Percentiles rank a stretch among this genome's conserved stretches.
These are phyloP conservation scores for Halocaridina rubra DNA, from an alignment of 2,888 invertebrate genomes.

Conservation along the genomic window DNA sequence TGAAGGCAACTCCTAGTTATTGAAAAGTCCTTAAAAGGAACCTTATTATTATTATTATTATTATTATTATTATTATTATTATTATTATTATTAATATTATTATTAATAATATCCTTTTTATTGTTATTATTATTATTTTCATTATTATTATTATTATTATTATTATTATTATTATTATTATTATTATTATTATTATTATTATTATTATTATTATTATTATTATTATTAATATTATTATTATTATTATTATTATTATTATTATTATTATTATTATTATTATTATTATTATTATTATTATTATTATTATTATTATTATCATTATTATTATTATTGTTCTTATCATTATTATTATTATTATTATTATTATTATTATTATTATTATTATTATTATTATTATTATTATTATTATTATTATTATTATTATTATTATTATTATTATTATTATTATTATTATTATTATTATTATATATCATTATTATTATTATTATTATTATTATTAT, in stretches of 20 bases:
- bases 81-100: neutral
- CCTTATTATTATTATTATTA: neutral
- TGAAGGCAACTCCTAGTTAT: too few species aligned
- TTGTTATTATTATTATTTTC: neutral
- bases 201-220: constrained; percentile 8
- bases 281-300: constrained; percentile 1
- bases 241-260: neutral
- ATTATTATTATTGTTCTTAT: neutral
- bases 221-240: neutral
- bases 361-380: neutral
- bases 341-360: neutral
- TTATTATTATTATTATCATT: constrained; percentile 1
- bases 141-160: constrained; percentile 8
- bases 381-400: neutral
- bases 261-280: neutral
- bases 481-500: neutral
- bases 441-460: neutral
- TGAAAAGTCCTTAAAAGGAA: neutral
- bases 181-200: constrained; percentile 8
- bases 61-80: neutral
- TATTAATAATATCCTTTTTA: constrained; percentile 1
- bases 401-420: neutral
- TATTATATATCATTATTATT: neutral
- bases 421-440: neutral
- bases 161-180: constrained; percentile 8